Conservation (phyloP, 2,113 vertebrate species). For the Pleuronectes platessa region DNA sequence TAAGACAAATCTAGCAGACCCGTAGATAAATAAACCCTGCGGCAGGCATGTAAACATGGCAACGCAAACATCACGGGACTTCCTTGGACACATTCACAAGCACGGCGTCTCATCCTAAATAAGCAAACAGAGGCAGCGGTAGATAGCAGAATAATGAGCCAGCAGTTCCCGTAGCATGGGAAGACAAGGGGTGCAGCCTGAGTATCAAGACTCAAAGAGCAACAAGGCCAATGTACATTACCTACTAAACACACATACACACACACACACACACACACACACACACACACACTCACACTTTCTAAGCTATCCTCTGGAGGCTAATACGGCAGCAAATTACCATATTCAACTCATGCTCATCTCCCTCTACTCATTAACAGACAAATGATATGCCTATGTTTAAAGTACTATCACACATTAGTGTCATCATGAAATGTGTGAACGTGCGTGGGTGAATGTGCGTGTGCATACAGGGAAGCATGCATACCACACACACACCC, state of each 20-base stretch:
- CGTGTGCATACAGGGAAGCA: conserved; percentile 35
- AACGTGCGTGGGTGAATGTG: conserved; percentile 26
- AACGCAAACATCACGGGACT: conserved; percentile 61
- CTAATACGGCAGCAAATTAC: conserved; percentile 96
- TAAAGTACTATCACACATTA: conserved; percentile 87
- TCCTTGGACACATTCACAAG: conserved; percentile 47
- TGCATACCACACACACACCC: conserved; percentile 9
- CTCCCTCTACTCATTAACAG: conserved; percentile 95
- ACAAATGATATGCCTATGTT: conserved; percentile 97
- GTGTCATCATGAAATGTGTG: conserved; percentile 68
- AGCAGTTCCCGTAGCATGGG: conserved; percentile 10
- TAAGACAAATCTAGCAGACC: conserved; percentile 36
- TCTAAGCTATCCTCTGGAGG: conserved; percentile 90
- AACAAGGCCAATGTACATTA: conserved; percentile 65
- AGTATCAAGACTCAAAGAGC: conserved; percentile 60
- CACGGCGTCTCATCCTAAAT: conserved; percentile 46
- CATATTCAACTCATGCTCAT: conserved; percentile 99
- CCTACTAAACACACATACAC: conserved; percentile 57
- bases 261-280: conserved; percentile 73
- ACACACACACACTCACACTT: conserved; percentile 85
- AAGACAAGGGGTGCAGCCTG: conserved; percentile 47
- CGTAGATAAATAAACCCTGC: conserved; percentile 54
- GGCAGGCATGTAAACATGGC: conserved; percentile 54
- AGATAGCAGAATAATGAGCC: conserved; percentile 48
- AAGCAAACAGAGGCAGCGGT: conserved; percentile 61